phyloP scores from a whole-genome alignment of 2,888 invertebrate species.

The Patella ulyssiponensis region DNA sequence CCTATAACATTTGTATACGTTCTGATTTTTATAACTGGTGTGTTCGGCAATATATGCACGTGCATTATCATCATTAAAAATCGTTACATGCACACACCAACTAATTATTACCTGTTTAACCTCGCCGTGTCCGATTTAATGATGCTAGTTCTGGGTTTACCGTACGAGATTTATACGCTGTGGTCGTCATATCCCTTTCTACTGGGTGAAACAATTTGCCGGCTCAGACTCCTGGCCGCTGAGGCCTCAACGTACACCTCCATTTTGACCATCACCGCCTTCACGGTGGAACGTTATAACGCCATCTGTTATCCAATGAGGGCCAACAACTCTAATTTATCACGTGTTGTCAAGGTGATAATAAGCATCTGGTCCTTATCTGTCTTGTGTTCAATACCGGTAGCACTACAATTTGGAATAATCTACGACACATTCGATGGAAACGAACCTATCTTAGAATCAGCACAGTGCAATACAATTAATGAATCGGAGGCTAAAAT shows the following conservation, averaged over 20 bases:
- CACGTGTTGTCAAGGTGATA: conserved; percentile 86
- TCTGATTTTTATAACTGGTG: conserved; percentile 61
- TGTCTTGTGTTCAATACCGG: conserved; percentile 79
- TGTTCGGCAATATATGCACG: conserved; percentile 63
- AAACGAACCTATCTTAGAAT: conserved; percentile 74
- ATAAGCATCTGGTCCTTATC: conserved; percentile 86
- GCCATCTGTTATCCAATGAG: conserved; percentile 89
- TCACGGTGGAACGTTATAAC: conserved; percentile 88
- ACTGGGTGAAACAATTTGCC: conserved; percentile 84
- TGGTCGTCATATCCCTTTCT: conserved; percentile 73
- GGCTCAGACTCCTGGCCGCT: conserved; percentile 83
- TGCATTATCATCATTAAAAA: conserved; percentile 61
- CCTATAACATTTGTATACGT: conserved; percentile 57
- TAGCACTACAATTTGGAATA: conserved; percentile 82
- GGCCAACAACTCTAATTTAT: conserved; percentile 85
- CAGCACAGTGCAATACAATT: conserved; percentile 76
- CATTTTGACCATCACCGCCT: conserved; percentile 85
- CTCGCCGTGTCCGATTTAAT: conserved; percentile 87
- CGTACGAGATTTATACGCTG: conserved; percentile 81
- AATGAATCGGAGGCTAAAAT: conserved; percentile 24
- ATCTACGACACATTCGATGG: conserved; percentile 60
- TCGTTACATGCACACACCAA: conserved; percentile 65
- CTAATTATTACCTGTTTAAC: conserved; percentile 89
- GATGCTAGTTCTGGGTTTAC: conserved; percentile 84
- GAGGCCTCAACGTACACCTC: conserved; percentile 83